Evolutionary conservation across 2,797 vertebrate species (phyloP).

Genomic region (Amazonetta brasiliensis): DNA sequence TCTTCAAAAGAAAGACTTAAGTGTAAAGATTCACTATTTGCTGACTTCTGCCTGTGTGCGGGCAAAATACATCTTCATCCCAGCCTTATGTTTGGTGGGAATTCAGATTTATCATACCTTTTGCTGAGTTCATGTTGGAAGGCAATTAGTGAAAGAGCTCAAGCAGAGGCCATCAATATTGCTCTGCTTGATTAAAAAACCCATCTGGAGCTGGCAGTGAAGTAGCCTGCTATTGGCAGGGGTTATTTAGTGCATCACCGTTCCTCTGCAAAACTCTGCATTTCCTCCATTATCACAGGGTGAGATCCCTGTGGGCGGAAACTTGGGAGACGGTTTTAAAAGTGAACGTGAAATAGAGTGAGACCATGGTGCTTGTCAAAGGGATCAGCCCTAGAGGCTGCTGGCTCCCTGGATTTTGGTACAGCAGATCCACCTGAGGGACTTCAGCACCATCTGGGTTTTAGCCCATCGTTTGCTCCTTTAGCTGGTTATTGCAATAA

Average conservation of each 20-base stretch:
- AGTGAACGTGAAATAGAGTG: background rate
- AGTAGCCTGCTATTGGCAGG: slow-evolving; percentile 33
- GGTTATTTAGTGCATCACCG: slow-evolving; percentile 60
- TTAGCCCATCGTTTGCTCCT: background rate
- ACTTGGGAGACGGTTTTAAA: slow-evolving; percentile 12
- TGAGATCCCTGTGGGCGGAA: background rate
- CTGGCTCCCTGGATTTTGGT: background rate
- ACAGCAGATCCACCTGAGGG: background rate
- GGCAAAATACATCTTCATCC: slow-evolving; percentile 38
- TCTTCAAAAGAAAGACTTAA: background rate
- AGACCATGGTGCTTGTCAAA: background rate
- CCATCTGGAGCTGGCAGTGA: slow-evolving; percentile 57
- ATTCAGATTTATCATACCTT: slow-evolving; percentile 54
- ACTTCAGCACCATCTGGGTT: background rate
- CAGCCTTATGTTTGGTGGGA: slow-evolving; percentile 38
- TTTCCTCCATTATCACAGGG: slow-evolving; percentile 21
- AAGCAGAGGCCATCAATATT: slow-evolving; percentile 68
- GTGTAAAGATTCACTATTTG: background rate
- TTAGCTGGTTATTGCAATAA: background rate
- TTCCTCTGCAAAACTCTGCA: slow-evolving; percentile 1
- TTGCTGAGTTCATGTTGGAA: slow-evolving; percentile 61
- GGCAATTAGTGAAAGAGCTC: slow-evolving; percentile 73
- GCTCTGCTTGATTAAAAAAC: slow-evolving; percentile 72
- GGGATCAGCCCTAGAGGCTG: background rate
- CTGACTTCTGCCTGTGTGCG: background rate